Base-by-base conservation (phyloP, 2,797 vertebrate genomes). In the Hydrolagus colliei region DNA sequence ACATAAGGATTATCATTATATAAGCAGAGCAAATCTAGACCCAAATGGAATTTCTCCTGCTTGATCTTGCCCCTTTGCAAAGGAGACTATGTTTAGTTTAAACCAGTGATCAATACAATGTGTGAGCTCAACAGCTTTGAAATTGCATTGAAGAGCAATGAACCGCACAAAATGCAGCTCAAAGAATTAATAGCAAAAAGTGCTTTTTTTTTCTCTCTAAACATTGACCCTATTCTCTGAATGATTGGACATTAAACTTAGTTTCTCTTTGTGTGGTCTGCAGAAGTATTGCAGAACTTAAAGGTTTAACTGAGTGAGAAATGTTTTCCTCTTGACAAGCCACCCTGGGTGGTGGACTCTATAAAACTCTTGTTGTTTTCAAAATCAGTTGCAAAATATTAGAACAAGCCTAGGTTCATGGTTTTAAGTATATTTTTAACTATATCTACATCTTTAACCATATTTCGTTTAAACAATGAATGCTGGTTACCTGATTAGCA, bases 21-120 rank as follows among this genome's bases (percentile, higher is more conserved):
- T 52, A 52, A 52, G 41, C 41, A 52, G 6, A 52, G 41, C 6
- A 52, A 52, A 52, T 52, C 41, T 52, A 52, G 41, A 52, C 41
- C 41, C 41, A 52, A 52, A 1, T 52, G 41, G 41, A 52, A 52
- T 52, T 52, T 52, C 41, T 52, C 41, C 41, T 6, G 3, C 41
- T 52, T 52, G 41, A 52, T 52, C 41, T 52, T 52, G 6, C 41
- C 41, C 41, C 41, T 52, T 52, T 52, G 6, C 41, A 52, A 52
- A 52, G 2, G 41, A 52, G 41, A 52, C 41, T 3, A 52, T 52
- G 41, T 6, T 52, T 52, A 52, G 18, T 76, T 76, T 76, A 18
- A 77, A 77, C 75, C n/a, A 52, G 75, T 76, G 41, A 59, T 59
- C 10, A 61, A 77, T 52, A 52, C 41, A 77, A 77, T 76, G 32